Evolutionary conservation across 2,888 invertebrate species (phyloP), one percentile per base, ranked within the genome.

Genomic region (Notodonta ziczac): DNA sequence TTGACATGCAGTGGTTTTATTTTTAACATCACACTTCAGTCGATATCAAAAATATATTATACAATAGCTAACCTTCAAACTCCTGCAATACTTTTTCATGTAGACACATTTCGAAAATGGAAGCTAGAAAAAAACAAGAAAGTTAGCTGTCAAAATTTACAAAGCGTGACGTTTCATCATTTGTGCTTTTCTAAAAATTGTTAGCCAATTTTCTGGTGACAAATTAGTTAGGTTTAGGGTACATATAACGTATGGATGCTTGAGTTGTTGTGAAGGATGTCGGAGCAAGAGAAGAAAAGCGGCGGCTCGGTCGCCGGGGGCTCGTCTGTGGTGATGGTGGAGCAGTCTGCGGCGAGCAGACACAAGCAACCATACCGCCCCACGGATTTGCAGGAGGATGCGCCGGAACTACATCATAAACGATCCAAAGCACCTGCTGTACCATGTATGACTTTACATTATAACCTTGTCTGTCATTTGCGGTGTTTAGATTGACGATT

Each of bases 71-170:
- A 60, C 54, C 57, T 57, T 54, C 24, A 40, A 56, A 59, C 48
- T 56, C 60, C 46, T 59, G 63, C 56, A 59, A 80, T 64, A 77
- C 80, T 80, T 79, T 76, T 78, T 69, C 56, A 54, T 55, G 51
- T 44, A 63, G 35, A 51, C 57, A 54, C 65, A 79, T 85, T 90
- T 90, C 80, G 68, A 91, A 91, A 87, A 83, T 88, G 72, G 90
- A 91, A 91, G 74, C 70, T 64, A 68, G 57, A 59, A 66, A 77
- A 86, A 88, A 87, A 87, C 80, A 86, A 85, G 68, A 80, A 87
- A 85, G 65, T 74, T 75, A 73, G 59, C 69, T 86, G 92, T 90
- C 92, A 90, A 91, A 91, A 89, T 90, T 82, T 82, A 77, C 76
- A 82, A 80, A 81, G 78, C 78, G 86, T 90, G 90, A 91, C 90